These are phyloP conservation scores for Odocoileus virginianus DNA, from an alignment of 2,113 vertebrate genomes.

Conservation along the genomic window DNA sequence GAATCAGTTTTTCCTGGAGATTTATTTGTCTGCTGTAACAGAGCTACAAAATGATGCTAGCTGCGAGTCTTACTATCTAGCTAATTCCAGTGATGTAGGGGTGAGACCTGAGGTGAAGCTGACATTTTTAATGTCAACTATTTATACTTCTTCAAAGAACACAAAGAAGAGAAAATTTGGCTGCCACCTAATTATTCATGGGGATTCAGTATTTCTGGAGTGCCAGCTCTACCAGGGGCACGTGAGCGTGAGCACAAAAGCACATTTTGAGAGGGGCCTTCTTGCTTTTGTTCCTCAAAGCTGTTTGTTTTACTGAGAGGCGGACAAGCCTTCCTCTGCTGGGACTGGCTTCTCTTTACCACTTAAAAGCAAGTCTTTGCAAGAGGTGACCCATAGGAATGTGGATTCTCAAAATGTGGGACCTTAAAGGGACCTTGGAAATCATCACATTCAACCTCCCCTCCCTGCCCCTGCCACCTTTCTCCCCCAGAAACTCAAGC, in stretches of 20 bases:
- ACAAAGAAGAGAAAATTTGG: not conserved
- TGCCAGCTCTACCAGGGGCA: accelerated
- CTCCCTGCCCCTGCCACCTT: not conserved
- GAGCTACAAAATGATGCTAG: not conserved
- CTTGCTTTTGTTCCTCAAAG: not conserved
- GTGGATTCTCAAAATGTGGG: not conserved
- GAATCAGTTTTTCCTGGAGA: not conserved
- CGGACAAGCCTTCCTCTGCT: not conserved
- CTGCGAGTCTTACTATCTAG: not conserved
- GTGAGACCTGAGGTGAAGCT: not conserved
- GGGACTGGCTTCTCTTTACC: not conserved
- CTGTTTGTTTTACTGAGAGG: not conserved
- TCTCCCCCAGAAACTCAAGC: not conserved
- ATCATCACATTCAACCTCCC: not conserved
- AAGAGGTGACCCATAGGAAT: not conserved
- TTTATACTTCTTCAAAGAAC: slow-evolving; percentile 19
- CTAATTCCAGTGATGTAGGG: not conserved
- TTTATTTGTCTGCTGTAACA: not conserved
- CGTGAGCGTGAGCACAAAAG: not conserved
- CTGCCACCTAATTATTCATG: not conserved
- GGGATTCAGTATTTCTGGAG: not conserved
- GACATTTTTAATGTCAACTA: not conserved
- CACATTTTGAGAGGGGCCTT: not conserved
- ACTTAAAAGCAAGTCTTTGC: not conserved
- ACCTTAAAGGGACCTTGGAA: not conserved